A percentile compares a stretch with the other conserved stretches of the same genome.
Conservation (phyloP, 2,797 vertebrate genomes). For the Etheostoma perlongum region DNA sequence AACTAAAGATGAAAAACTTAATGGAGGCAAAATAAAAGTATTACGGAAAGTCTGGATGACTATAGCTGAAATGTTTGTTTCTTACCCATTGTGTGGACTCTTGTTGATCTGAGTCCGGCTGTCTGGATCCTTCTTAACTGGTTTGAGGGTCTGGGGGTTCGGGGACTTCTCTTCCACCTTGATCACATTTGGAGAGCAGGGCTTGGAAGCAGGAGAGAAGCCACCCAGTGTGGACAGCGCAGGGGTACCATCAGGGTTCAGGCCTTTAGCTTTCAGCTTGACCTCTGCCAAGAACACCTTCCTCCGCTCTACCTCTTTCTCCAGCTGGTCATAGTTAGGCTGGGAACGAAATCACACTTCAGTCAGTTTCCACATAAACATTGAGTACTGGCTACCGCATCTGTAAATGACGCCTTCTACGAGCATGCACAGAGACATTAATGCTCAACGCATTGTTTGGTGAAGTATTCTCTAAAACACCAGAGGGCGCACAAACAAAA, state of each 20-base stretch:
- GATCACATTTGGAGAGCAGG: conserved; percentile 92
- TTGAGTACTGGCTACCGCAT: not conserved
- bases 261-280: conserved; percentile 97
- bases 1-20: not conserved
- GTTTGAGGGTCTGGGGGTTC: conserved; percentile 87
- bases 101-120: conserved; percentile 91
- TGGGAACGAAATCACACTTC: conserved; percentile 52
- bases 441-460: too few species aligned
- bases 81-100: conserved; percentile 98
- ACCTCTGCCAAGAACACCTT: conserved; percentile 95
- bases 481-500: too few species aligned
- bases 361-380: not conserved
- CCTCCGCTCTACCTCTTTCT: conserved; percentile 97
- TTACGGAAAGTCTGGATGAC: not conserved
- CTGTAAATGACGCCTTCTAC: too few species aligned
- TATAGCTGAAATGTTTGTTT: conserved; percentile 1
- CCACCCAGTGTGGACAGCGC: conserved; percentile 93
- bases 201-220: conserved; percentile 98
- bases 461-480: too few species aligned
- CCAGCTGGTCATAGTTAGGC: conserved; percentile 97
- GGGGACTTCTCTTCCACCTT: conserved; percentile 95
- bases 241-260: conserved; percentile 98
- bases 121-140: conserved; percentile 93
- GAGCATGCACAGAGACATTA: too few species aligned
- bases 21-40: not conserved